These are phyloP conservation scores for Lamproptera curius DNA, from an alignment of 2,888 invertebrate species.

Conservation along the genomic window DNA sequence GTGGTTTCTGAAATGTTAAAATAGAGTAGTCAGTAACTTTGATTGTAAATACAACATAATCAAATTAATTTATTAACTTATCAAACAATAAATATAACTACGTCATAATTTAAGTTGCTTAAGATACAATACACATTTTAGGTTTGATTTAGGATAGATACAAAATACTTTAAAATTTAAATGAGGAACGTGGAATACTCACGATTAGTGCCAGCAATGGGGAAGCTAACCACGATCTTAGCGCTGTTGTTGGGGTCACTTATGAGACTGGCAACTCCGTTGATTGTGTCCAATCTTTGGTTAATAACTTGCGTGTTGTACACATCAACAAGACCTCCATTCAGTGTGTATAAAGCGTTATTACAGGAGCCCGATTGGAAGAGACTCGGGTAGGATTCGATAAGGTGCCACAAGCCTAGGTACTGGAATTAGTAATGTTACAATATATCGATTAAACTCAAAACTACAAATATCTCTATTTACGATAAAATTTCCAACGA, in stretches of 20 bases:
- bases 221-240: conserved; percentile 80
- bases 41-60: no score
- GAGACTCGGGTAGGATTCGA: conserved; percentile 26
- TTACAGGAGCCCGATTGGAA: conserved; percentile 33
- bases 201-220: conserved; percentile 58
- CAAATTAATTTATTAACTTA: no score
- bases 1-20: conserved; percentile 35
- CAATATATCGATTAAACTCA: no score
- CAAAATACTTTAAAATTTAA: no score
- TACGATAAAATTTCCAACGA: no score
- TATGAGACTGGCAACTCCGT: conserved; percentile 39
- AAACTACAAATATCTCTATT: no score
- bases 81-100: no score
- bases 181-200: no score
- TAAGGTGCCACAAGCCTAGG: conserved; percentile 28
- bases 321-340: conserved; percentile 26
- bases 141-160: no score
- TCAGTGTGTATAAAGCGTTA: conserved; percentile 28
- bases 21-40: neutral
- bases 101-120: no score
- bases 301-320: conserved; percentile 44
- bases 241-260: conserved; percentile 76
- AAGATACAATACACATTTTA: no score
- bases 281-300: conserved; percentile 40
- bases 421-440: conserved; percentile 23